Evolutionary conservation across 2,888 invertebrate species (phyloP), one percentile per base, ranked within the genome.

Genomic region (Allophyes oxyacanthae): DNA sequence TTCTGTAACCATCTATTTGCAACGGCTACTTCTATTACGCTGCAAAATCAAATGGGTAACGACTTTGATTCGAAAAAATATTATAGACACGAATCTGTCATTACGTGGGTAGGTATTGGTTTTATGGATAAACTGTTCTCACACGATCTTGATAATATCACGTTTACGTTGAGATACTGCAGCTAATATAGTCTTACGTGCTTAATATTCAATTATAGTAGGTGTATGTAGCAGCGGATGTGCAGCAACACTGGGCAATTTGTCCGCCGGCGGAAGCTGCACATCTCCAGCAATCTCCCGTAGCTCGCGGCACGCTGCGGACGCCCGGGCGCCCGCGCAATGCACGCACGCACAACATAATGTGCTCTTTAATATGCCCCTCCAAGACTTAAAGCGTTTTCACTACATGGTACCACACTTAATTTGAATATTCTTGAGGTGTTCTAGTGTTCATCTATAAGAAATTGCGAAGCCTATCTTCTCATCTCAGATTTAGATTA

Each of bases 191-290:
- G 65, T 55, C 52, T 66, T 78, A 75, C 70, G 68, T 77, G 73
- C 67, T 74, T 67, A 75, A 78, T 85, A 86, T 88, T 87, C 86
- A 88, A 88, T 89, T 85, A 85, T 78, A 80, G 74, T 72, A 64
- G 72, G 58, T 62, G 66, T 55, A 57, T 69, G 70, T 72, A 68
- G 72, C 32, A 69, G 81, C 86, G 86, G 87, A 86, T 85, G 84
- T 72, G 74, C 69, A 67, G 65, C 68, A 75, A 78, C 71, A 78
- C 75, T 69, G 56, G 68, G 85, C 77, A 87, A 88, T 90, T 87
- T 89, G 85, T 86, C 82, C 77, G 77, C 73, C 84, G 83, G 81
- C 87, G 89, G 89, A 89, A 86, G 87, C 86, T 82, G 81, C 84
- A 72, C 86, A 85, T 88, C 89, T 84, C 82, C 79, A 78, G 82